Evolutionary conservation across 2,797 vertebrate species (phyloP), one percentile per base, ranked within the genome.

Genomic region (Galaxias olidus): DNA sequence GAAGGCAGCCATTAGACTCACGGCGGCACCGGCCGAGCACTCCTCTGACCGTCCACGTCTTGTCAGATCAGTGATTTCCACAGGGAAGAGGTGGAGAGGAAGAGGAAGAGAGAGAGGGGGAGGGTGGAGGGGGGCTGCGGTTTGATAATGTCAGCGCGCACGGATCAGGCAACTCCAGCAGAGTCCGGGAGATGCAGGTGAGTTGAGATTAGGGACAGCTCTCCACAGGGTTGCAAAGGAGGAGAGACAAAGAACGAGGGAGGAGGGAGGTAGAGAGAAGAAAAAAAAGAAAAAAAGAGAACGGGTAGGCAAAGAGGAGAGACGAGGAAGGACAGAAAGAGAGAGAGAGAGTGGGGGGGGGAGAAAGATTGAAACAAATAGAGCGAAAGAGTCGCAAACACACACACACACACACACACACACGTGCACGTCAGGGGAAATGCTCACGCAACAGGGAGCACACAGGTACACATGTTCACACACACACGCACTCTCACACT

Each of bases 21-120:
- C 14, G 14, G 41, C 61, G 58, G 65, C 62, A 9, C 15, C 41
- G 61, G 15, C 51, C 13, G 71, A 58, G 73, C 63, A 75, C 57
- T 75, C 61, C 68, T 63, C 30, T 30, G 30, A 78, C 68, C 76
- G 78, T 75, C 83, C 74, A 71, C 74, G 79, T 63, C 76, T 59
- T 65, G 52, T 63, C 47, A 61, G 57, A 53, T 71, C 61, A 65
- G 63, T 66, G 63, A 63, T 63, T 65, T 43, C 10, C 43, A 43
- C 44, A 30, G 18, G n/a, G 19, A 3, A 11, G 17, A 44, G 14
- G 11, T n/a, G 52, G 15, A 45, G 42, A 12, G 17, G 41, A 10
- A 51, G 19, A 45, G 12, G 17, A 40, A 10, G 50, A 42, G 50
- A 40, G 11, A n/a, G 66, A 53, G 44, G 41, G 52, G 19, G 14